Evolutionary conservation across 2,797 vertebrate genomes (phyloP).

Genomic region (Choloepus didactylus): DNA sequence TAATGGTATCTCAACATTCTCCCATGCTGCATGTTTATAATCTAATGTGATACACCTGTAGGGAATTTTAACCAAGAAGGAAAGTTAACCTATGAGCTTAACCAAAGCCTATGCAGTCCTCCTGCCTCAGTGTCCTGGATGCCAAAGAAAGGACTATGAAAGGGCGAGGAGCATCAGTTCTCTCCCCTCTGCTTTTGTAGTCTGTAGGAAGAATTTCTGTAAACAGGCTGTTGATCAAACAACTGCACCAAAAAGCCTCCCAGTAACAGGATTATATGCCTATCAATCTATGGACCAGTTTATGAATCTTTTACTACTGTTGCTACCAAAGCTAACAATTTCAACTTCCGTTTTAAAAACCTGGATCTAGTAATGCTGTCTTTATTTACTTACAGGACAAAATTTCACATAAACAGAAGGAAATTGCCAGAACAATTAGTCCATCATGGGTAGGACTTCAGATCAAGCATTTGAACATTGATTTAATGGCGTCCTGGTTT

Average conservation of each 20-base stretch:
- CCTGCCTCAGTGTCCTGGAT: conserved; percentile 64
- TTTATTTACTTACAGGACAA: conserved; percentile 82
- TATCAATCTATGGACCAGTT: conserved; percentile 63
- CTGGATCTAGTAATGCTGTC: conserved; percentile 64
- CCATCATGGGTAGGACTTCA: conserved; percentile 66
- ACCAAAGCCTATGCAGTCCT: conserved; percentile 64
- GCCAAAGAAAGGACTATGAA: conserved; percentile 65
- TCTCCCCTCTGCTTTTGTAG: conserved; percentile 45
- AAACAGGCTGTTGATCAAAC: conserved; percentile 68
- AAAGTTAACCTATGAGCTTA: conserved; percentile 6
- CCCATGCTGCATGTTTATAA: conserved; percentile 58
- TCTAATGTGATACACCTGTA: conserved; percentile 53
- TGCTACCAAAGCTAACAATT: conserved; percentile 74
- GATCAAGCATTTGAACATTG: conserved; percentile 89
- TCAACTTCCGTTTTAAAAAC: conserved; percentile 79
- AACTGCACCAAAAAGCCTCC: conserved; percentile 72
- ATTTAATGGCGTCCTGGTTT: conserved; percentile 83
- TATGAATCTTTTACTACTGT: conserved; percentile 65
- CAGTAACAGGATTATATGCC: conserved; percentile 71
- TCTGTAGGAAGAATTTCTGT: conserved; percentile 67
- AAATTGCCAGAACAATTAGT: conserved; percentile 71
- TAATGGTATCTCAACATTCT: conserved; percentile 63
- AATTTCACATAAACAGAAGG: conserved; percentile 72
- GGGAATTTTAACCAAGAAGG: conserved; percentile 65
- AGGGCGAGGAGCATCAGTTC: conserved; percentile 62